Conservation (phyloP, 2,797 vertebrate species). For the Microctenopoma steveboyesi region DNA sequence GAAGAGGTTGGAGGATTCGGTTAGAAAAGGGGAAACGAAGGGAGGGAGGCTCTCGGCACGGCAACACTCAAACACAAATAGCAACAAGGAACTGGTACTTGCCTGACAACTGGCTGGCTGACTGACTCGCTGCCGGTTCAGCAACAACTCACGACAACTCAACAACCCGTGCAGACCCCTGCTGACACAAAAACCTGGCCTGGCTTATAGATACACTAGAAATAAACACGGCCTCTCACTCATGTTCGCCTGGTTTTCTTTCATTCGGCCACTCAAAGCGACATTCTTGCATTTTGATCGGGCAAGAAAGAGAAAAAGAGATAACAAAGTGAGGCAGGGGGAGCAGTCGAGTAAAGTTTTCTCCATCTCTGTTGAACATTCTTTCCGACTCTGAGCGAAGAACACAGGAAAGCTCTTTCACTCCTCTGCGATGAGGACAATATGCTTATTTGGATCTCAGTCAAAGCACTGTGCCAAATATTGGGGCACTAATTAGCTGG, state of each 20-base stretch:
- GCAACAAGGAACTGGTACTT: slow-evolving; percentile 70
- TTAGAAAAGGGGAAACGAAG: slow-evolving; percentile 44
- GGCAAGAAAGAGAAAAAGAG: slow-evolving; percentile 64
- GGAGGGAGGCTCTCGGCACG: slow-evolving; percentile 56
- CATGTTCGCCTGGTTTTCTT: slow-evolving; percentile 70
- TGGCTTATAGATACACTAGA: slow-evolving; percentile 56
- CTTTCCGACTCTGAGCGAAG: slow-evolving; percentile 63
- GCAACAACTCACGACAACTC: slow-evolving; percentile 72
- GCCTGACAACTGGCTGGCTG: slow-evolving; percentile 73
- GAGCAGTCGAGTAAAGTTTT: slow-evolving; percentile 69
- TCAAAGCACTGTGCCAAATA: slow-evolving; percentile 70
- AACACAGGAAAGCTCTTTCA: slow-evolving; percentile 62
- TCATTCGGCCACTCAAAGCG: slow-evolving; percentile 74
- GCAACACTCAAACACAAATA: slow-evolving; percentile 76
- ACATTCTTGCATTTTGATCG: slow-evolving; percentile 74
- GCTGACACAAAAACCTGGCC: slow-evolving; percentile 71
- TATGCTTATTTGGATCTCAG: slow-evolving; percentile 76
- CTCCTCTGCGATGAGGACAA: slow-evolving; percentile 69
- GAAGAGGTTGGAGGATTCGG: slow-evolving; percentile 68
- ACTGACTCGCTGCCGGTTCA: slow-evolving; percentile 70
- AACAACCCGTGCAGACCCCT: slow-evolving; percentile 69
- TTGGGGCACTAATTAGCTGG: slow-evolving; percentile 76
- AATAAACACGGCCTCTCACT: slow-evolving; percentile 67
- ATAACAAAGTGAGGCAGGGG: slow-evolving; percentile 66
- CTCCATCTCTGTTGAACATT: slow-evolving; percentile 58